Evolutionary conservation across 2,113 vertebrate species (phyloP).

Genomic region (Mus spicilegus): DNA sequence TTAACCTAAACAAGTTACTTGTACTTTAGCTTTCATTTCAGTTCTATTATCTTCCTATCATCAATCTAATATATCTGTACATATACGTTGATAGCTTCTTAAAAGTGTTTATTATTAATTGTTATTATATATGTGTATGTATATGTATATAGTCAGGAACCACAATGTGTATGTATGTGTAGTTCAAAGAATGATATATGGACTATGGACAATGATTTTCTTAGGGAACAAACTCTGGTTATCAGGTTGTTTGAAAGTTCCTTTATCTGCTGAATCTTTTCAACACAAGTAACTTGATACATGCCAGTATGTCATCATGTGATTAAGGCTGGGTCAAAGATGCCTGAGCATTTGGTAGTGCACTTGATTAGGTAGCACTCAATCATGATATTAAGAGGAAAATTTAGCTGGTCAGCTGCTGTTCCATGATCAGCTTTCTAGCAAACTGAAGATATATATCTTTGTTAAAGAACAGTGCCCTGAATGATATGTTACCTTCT

Average conservation of each 20-base stretch:
- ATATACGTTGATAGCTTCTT: too few relatives aligned
- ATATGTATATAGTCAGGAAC: neutral
- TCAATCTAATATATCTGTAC: neutral
- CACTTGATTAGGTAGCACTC: neutral
- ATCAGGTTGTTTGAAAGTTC: neutral
- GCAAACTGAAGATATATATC: neutral
- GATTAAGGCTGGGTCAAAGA: neutral
- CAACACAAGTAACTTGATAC: neutral
- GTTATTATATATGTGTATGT: neutral
- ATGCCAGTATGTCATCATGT: neutral
- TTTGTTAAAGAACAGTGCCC: neutral
- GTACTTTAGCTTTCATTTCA: neutral
- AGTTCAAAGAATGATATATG: neutral
- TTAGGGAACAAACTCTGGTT: neutral
- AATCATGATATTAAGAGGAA: neutral
- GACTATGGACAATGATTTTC: neutral
- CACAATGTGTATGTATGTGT: neutral
- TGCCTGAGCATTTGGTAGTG: neutral
- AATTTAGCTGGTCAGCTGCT: neutral
- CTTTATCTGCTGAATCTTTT: neutral
- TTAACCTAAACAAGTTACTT: neutral
- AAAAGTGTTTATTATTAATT: neutral
- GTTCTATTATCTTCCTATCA: neutral
- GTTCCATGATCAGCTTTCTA: neutral
- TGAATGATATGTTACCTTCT: neutral